Percentiles rank a stretch among this genome's conserved stretches.
These are phyloP conservation scores for Montipora foliosa DNA, from an alignment of 64 coral and sea anemone genomes.

Conservation along the genomic window DNA sequence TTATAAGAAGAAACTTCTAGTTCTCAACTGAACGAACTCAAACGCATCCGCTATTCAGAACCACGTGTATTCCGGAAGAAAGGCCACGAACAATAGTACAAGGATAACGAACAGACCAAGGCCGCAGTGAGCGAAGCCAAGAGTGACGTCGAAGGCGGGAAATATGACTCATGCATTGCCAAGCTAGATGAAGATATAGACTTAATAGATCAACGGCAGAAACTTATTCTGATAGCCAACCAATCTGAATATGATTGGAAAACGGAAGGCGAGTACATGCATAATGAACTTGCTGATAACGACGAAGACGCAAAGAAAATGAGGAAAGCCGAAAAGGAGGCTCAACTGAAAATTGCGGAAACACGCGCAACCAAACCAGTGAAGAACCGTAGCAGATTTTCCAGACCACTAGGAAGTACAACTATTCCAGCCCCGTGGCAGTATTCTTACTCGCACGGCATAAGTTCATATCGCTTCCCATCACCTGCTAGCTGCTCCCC, in stretches of 20 bases:
- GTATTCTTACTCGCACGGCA: too few species aligned
- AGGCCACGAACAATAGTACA: not conserved
- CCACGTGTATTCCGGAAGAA: not conserved
- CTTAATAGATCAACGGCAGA: too few species aligned
- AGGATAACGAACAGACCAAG: not conserved
- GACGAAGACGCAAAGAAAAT: too few species aligned
- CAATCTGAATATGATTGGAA: slow-evolving; percentile 8
- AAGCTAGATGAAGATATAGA: not conserved
- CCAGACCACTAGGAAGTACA: too few species aligned
- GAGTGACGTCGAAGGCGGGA: not conserved
- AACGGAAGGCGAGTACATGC: not conserved
- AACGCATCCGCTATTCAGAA: not conserved
- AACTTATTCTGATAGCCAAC: slow-evolving; percentile 1
- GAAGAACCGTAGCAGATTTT: too few species aligned
- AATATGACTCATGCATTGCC: not conserved
- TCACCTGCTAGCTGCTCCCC: not conserved
- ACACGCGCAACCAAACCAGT: too few species aligned
- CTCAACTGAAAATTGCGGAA: too few species aligned
- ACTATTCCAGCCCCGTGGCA: too few species aligned
- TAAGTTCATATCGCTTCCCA: too few species aligned
- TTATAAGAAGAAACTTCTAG: too few species aligned
- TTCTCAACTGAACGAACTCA: not conserved
- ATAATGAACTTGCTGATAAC: too few species aligned
- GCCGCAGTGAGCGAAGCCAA: slow-evolving; percentile 2
- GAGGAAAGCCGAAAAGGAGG: too few species aligned